phyloP scores from a whole-genome alignment of 2,797 vertebrate genomes.

The Garrulus glandarius region DNA sequence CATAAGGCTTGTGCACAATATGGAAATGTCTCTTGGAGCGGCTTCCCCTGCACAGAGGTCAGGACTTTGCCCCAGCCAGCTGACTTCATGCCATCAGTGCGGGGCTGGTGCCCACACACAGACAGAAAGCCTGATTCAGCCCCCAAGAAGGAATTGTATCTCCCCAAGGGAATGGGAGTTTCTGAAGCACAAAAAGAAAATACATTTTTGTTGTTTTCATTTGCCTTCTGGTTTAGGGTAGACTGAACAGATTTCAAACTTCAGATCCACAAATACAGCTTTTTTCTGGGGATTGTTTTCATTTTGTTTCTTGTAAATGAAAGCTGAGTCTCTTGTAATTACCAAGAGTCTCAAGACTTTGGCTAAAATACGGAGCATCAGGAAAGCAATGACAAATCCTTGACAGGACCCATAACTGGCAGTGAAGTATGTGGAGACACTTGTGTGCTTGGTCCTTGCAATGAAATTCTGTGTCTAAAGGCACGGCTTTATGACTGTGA shows the following conservation, averaged over 20 bases:
- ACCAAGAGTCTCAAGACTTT: not conserved
- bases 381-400: not conserved
- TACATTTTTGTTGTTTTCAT: conserved; percentile 27
- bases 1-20: not conserved
- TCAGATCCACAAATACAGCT: conserved; percentile 23
- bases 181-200: not conserved
- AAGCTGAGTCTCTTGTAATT: conserved; percentile 32
- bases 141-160: not conserved
- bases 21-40: not conserved
- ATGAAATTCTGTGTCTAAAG: conserved; percentile 6
- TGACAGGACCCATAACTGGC: not conserved
- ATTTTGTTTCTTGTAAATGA: conserved; percentile 55
- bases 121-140: not conserved
- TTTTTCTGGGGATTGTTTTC: conserved; percentile 46
- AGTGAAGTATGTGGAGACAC: not conserved
- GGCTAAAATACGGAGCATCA: not conserved
- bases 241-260: conserved; percentile 54
- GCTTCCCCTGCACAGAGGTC: not conserved
- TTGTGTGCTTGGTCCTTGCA: not conserved
- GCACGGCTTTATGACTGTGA: not conserved
- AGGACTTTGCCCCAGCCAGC: not conserved
- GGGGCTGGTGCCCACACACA: fast-evolving
- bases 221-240: conserved; percentile 55
- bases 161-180: not conserved
- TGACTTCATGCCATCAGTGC: not conserved